Base-by-base conservation (phyloP, 2,888 invertebrate species). In the Thereva nobilitata region DNA sequence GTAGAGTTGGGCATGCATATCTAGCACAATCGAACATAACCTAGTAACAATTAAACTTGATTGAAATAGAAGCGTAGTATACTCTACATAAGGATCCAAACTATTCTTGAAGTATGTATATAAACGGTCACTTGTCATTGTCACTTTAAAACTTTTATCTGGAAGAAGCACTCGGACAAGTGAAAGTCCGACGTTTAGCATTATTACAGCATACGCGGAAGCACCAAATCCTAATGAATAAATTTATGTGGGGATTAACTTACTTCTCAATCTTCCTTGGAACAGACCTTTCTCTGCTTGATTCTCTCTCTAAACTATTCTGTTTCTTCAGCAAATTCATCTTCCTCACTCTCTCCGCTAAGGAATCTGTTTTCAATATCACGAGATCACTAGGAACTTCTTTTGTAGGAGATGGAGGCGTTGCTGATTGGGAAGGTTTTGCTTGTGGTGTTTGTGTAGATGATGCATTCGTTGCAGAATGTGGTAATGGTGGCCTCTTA, bases 341-440 rank as follows among this genome's bases (percentile, higher is more conserved):
- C 83, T 89, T 89, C 75, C 87, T 85, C 67, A 87, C 87, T 74
- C 89, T 84, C 78, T 87, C 86, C 61, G 89, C 88, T 73, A 89
- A 82, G 73, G 86, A 88, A 80, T 89, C 89, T 73, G 84, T 86
- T 79, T 87, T 89, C 76, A 83, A 85, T 76, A 89, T 89, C 75
- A 85, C 83, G 72, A 86, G 77, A 72, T 83, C 83, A 72, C 84
- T 79, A 71, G 83, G 82, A 73, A 81, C 78, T 74, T 75, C 78
- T 71, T 74, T 73, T 10, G 73, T 72, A 69, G 74, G 68, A 44
- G 74, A 71, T 61, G 74, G 68, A 71, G 77, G 71, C 72, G 77
- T 76, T 23, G 23, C 23, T 23, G 23, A 23, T 23, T 23, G 23
- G 23, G 23, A 23, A 2, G 54, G 10, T 37, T 45, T n/a, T 6